These are phyloP conservation scores for Monopis laevigella DNA, from an alignment of 2,888 invertebrate species.

Conservation along the genomic window DNA sequence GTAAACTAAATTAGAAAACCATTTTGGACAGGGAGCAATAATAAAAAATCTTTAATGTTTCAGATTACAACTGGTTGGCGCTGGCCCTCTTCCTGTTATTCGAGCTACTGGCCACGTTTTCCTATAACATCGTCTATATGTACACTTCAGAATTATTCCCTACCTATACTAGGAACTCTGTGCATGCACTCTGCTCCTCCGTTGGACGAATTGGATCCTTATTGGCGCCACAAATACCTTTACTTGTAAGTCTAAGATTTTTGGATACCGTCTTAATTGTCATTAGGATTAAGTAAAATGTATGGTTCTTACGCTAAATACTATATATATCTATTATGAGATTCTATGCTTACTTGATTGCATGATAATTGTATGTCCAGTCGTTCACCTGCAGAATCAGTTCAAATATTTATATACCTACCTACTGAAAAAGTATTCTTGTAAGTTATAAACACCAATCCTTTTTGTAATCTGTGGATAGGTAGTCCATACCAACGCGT, in stretches of 20 bases:
- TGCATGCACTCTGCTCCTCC: constrained; percentile 75
- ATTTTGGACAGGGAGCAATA: not conserved
- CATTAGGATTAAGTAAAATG: too few species aligned
- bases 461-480: too few species aligned
- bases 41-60: constrained; percentile 2
- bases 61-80: constrained; percentile 48
- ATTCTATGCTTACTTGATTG: too few species aligned
- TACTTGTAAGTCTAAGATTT: constrained; percentile 65
- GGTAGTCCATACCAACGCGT: too few species aligned
- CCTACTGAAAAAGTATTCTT: too few species aligned
- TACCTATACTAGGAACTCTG: constrained; percentile 74
- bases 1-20: not conserved
- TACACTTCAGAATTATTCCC: constrained; percentile 81
- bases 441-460: too few species aligned
- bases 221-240: constrained; percentile 75
- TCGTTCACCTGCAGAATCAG: too few species aligned
- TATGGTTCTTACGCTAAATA: too few species aligned
- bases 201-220: constrained; percentile 76
- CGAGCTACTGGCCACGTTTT: constrained; percentile 73
- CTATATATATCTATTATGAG: too few species aligned
- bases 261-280: too few species aligned
- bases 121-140: constrained; percentile 74
- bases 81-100: constrained; percentile 66
- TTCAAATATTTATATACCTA: too few species aligned
- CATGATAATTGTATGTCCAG: too few species aligned